Evolutionary conservation across 2,797 vertebrate genomes (phyloP).

Genomic region (Leptatherina wallacei): DNA sequence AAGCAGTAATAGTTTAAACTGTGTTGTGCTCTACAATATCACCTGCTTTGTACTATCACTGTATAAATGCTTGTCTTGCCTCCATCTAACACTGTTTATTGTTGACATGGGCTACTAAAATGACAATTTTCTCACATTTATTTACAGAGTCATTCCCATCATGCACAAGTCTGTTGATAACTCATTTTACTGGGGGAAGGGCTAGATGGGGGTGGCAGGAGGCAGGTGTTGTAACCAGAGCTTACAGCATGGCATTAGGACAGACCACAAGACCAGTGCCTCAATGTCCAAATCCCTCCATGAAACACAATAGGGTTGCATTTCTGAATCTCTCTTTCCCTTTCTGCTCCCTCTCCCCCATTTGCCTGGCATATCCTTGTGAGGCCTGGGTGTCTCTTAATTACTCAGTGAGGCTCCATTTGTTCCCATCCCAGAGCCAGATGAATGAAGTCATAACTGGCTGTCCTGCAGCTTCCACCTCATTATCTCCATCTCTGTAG

Average conservation of each 20-base stretch:
- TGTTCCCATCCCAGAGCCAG: constrained; percentile 78
- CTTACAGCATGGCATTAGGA: constrained; percentile 77
- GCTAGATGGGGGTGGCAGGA: constrained; percentile 52
- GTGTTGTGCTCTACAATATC: constrained; percentile 37
- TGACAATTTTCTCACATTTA: constrained; percentile 45
- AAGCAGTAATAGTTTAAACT: constrained; percentile 59
- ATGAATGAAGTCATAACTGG: constrained; percentile 82
- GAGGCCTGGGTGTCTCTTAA: constrained; percentile 81
- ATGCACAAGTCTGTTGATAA: constrained; percentile 66
- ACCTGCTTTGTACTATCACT: constrained; percentile 47
- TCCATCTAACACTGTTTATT: constrained; percentile 48
- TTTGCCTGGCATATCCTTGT: constrained; percentile 77
- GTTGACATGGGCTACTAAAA: constrained; percentile 50
- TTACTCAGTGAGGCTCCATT: constrained; percentile 77
- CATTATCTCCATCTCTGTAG: constrained; percentile 66
- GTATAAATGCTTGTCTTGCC: constrained; percentile 46
- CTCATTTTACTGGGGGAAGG: constrained; percentile 59
- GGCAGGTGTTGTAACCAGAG: constrained; percentile 82
- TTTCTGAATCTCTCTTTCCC: constrained; percentile 77
- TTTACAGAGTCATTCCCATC: constrained; percentile 41
- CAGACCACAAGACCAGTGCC: constrained; percentile 79
- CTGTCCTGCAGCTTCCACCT: constrained; percentile 68
- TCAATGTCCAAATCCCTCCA: constrained; percentile 82
- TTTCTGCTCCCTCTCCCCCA: constrained; percentile 70
- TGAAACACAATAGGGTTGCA: constrained; percentile 87